phyloP scores from a whole-genome alignment of 2,113 vertebrate species.

The Bettongia penicillata region DNA sequence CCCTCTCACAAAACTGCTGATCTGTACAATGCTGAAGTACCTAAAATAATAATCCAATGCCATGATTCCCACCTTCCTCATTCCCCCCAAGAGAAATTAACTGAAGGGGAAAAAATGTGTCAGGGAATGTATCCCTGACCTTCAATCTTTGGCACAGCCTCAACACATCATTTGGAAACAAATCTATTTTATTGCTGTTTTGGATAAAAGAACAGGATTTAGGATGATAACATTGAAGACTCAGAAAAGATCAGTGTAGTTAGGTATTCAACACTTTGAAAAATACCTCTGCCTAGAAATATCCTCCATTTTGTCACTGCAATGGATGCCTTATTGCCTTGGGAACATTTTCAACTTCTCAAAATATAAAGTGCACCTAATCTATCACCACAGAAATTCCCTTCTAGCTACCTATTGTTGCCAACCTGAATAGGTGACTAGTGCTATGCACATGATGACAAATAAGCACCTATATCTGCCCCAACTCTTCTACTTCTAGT shows the following conservation, averaged over 20 bases:
- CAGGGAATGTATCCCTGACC: background rate
- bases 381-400: background rate
- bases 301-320: background rate
- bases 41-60: background rate
- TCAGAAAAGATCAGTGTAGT: background rate
- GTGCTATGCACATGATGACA: background rate
- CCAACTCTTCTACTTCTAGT: background rate
- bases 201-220: background rate
- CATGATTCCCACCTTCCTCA: background rate
- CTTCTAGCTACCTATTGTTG: background rate
- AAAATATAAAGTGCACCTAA: background rate
- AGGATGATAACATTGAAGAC: background rate
- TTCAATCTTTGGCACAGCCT: background rate
- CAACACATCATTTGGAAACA: background rate
- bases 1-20: background rate
- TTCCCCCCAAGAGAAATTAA: constrained; percentile 39
- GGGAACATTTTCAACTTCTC: background rate
- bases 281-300: background rate
- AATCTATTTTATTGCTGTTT: background rate
- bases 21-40: background rate
- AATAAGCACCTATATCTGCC: background rate
- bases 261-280: background rate
- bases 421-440: background rate
- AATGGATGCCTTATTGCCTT: background rate
- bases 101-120: constrained; percentile 30